These are phyloP conservation scores for Egretta garzetta DNA, from an alignment of 2,113 vertebrate species.

Conservation along the genomic window DNA sequence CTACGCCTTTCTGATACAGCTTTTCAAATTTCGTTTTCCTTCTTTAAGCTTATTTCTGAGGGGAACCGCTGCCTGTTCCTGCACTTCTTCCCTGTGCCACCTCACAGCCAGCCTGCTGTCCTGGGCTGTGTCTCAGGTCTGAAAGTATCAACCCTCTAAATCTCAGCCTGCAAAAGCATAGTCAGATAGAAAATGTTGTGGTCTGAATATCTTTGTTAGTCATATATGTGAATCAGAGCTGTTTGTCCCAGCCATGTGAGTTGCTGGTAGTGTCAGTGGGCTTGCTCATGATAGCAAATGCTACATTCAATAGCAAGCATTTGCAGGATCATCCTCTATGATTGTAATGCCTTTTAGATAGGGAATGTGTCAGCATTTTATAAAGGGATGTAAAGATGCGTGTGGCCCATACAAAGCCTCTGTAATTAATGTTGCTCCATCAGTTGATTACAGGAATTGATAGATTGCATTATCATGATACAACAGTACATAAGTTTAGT, in stretches of 20 bases:
- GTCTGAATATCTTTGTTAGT: neutral
- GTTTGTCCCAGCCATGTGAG: conserved; percentile 10
- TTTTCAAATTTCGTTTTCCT: neutral
- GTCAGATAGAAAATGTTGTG: neutral
- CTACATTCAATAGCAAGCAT: neutral
- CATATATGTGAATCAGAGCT: conserved; percentile 15
- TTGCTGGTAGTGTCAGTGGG: conserved; percentile 34
- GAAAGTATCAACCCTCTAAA: neutral
- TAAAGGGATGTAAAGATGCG: neutral
- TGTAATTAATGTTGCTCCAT: conserved; percentile 10
- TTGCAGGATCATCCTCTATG: conserved; percentile 29
- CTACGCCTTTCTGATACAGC: neutral
- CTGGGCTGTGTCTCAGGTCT: neutral
- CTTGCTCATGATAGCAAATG: conserved; percentile 20
- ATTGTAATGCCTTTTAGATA: conserved; percentile 20
- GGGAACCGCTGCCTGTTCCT: neutral
- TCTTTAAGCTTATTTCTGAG: neutral
- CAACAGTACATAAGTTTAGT: neutral
- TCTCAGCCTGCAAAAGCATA: neutral
- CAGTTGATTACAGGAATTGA: conserved; percentile 36
- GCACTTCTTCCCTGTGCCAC: neutral
- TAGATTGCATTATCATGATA: neutral
- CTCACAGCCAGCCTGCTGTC: neutral
- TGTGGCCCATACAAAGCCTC: neutral
- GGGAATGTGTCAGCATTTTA: conserved; percentile 34